A percentile compares a stretch with the other conserved stretches of the same genome.
phyloP scores from a whole-genome alignment of 1,140 invertebrate genomes.

The Steinernema feltiae region DNA sequence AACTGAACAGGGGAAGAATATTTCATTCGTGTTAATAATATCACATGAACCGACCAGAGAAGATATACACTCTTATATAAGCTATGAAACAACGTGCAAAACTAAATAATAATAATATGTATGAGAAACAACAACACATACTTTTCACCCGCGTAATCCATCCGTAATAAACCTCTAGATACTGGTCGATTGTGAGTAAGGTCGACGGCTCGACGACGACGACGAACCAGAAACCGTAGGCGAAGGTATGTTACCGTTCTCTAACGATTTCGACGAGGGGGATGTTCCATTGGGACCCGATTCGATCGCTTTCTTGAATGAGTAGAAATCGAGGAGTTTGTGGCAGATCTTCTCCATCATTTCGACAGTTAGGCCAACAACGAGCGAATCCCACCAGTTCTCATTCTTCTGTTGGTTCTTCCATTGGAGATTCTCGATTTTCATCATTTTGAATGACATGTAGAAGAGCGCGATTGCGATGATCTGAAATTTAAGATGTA shows the following conservation, averaged over 20 bases:
- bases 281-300: background rate
- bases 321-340: slow-evolving; percentile 2
- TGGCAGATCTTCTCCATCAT: slow-evolving; percentile 13
- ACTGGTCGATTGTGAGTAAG: background rate
- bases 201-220: background rate
- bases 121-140: background rate
- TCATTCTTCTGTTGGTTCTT: background rate
- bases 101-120: background rate
- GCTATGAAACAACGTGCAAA: background rate
- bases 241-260: background rate
- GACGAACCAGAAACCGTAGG: no score
- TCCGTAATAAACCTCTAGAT: background rate
- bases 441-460: slow-evolving; percentile 43
- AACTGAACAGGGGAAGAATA: background rate
- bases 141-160: background rate
- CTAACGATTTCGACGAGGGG: background rate
- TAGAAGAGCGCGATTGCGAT: slow-evolving; percentile 54
- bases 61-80: no score
- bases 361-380: background rate
- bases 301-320: slow-evolving; percentile 7
- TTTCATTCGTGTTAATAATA: background rate
- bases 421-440: background rate
- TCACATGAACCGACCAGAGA: no score
- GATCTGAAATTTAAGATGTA: no score
- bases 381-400: background rate